A percentile compares a stretch with the other conserved stretches of the same genome.
These are phyloP conservation scores for Diplosoma virens DNA, from an alignment of 23 tunicate genomes.

Conservation along the genomic window DNA sequence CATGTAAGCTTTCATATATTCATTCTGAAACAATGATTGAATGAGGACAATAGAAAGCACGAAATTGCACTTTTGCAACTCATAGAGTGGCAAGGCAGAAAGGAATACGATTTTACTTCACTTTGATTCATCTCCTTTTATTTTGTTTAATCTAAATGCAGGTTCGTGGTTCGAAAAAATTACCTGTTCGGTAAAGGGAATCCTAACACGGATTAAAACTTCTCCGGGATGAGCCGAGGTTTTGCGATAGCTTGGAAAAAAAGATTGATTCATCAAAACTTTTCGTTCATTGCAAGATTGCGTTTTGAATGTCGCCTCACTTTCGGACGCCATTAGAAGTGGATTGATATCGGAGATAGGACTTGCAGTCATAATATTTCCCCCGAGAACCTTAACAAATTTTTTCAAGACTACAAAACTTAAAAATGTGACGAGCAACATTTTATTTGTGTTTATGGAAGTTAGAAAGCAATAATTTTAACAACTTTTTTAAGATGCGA, in stretches of 20 bases:
- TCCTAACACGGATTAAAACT: slow-evolving; percentile 27
- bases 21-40: slow-evolving; percentile 30
- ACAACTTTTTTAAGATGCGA: no score
- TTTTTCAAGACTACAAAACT: no score
- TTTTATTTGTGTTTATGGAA: no score
- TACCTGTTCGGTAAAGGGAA: background rate
- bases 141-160: no score
- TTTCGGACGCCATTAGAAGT: slow-evolving; percentile 66
- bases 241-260: slow-evolving; percentile 91
- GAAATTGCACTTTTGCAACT: background rate
- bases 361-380: slow-evolving; percentile 91
- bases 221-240: slow-evolving; percentile 48
- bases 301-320: slow-evolving; percentile 29
- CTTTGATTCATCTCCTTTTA: no score
- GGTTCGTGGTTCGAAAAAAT: no score
- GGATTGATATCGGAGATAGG: slow-evolving; percentile 98
- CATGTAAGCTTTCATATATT: slow-evolving; percentile 75
- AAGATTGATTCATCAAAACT: slow-evolving; percentile 60
- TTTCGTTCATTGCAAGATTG: slow-evolving; percentile 37
- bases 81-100: background rate
- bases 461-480: no score
- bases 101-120: no score
- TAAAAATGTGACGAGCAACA: no score
- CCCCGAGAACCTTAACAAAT: slow-evolving; percentile 70
- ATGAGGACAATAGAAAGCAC: background rate